Evolutionary conservation across 2,888 invertebrate genomes (phyloP).

Genomic region (Aphelenchoides bicaudatus): DNA sequence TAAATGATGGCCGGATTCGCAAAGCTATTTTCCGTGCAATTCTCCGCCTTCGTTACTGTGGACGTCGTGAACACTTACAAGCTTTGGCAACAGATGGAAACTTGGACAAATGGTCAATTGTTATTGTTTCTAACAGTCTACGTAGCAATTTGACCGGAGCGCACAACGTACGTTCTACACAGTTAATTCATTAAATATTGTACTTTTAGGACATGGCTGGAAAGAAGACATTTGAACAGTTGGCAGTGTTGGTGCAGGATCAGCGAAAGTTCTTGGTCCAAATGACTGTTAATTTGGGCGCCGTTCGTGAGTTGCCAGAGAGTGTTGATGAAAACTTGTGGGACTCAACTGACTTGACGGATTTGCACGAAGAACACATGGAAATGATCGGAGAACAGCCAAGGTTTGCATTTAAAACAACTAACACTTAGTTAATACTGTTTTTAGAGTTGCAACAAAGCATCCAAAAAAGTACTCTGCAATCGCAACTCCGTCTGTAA

Average conservation of each 20-base stretch:
- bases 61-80: conserved; percentile 18
- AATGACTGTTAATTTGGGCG: conserved; percentile 45
- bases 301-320: neutral
- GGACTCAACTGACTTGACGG: conserved; percentile 11
- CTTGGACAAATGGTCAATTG: conserved; percentile 47
- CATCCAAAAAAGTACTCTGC: no score
- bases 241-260: conserved; percentile 42
- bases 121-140: conserved; percentile 50
- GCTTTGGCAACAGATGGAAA: conserved; percentile 35
- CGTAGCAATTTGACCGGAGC: conserved; percentile 45
- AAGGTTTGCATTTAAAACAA: no score
- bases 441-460: no score
- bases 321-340: neutral
- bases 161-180: conserved; percentile 19
- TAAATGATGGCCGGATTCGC: conserved; percentile 45
- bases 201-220: conserved; percentile 9
- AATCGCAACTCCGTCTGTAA: neutral
- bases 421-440: no score
- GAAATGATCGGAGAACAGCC: no score
- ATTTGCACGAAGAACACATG: neutral
- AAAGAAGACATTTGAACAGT: conserved; percentile 41
- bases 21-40: conserved; percentile 46
- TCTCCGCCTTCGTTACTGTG: conserved; percentile 38
- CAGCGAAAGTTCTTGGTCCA: conserved; percentile 44
- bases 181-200: neutral